These are phyloP conservation scores for Heliothis virescens DNA, from an alignment of 1,140 invertebrate genomes.

Conservation along the genomic window DNA sequence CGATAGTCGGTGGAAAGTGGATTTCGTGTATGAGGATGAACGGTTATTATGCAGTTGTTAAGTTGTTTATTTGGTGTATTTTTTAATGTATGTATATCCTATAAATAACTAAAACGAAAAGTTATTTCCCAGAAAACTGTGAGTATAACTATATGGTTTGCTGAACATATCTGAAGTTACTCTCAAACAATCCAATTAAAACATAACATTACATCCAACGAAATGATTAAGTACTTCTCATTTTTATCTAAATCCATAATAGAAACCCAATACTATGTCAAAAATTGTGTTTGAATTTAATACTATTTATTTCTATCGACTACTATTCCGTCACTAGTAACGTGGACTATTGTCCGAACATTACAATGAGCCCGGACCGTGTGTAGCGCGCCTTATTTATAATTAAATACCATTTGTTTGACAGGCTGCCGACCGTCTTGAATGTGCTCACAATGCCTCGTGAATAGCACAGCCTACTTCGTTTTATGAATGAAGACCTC, in stretches of 20 bases:
- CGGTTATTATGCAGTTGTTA: too few relatives aligned
- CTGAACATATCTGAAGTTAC: too few relatives aligned
- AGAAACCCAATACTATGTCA: too few relatives aligned
- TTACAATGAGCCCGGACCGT: conserved; percentile 31
- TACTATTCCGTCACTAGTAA: neutral
- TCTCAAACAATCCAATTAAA: too few relatives aligned
- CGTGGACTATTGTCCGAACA: conserved; percentile 30
- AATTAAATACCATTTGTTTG: conserved; percentile 45
- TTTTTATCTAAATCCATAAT: too few relatives aligned
- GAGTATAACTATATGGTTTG: too few relatives aligned
- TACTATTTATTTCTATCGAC: neutral
- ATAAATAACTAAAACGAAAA: neutral
- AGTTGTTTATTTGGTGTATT: too few relatives aligned
- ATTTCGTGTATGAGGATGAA: neutral
- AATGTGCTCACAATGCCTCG: neutral
- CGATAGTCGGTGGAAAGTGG: conserved; percentile 17
- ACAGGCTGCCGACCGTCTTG: conserved; percentile 10
- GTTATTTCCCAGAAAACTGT: too few relatives aligned
- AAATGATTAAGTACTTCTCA: too few relatives aligned
- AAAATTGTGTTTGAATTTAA: neutral
- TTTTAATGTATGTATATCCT: too few relatives aligned
- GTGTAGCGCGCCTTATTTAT: conserved; percentile 42
- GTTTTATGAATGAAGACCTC: conserved; percentile 12
- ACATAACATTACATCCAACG: too few relatives aligned
- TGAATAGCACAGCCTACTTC: conserved; percentile 18